phyloP scores from a whole-genome alignment of 2,113 vertebrate species.

The Danionella cerebrum region DNA sequence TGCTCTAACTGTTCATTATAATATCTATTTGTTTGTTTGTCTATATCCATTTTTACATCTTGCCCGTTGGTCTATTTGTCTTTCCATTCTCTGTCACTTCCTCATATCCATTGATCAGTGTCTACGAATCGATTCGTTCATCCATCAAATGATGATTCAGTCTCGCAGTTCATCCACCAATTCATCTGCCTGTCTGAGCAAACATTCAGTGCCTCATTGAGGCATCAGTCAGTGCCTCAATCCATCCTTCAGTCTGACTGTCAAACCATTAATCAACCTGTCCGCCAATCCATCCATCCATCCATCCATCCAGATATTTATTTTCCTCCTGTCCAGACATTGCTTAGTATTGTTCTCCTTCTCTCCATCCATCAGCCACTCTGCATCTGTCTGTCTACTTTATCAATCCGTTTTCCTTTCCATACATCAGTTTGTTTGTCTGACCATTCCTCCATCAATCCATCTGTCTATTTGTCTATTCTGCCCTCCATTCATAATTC shows the following conservation, averaged over 20 bases:
- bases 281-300: not conserved
- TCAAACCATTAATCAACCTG: not conserved
- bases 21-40: not conserved
- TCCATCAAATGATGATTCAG: too few relatives aligned
- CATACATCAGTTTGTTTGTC: not conserved
- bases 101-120: too few relatives aligned
- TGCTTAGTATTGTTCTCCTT: not conserved
- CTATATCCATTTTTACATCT: not conserved
- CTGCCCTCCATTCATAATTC: not conserved
- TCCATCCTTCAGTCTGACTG: not conserved
- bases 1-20: not conserved
- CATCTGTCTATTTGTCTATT: not conserved
- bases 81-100: too few relatives aligned
- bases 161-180: too few relatives aligned
- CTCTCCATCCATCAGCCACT: not conserved
- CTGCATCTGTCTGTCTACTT: not conserved
- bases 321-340: not conserved
- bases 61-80: not conserved
- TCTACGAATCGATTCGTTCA: too few relatives aligned
- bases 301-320: not conserved
- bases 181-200: too few relatives aligned
- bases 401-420: not conserved
- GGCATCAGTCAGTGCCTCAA: rapidly evolving
- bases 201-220: too few relatives aligned
- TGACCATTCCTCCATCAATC: not conserved